A percentile compares a stretch with the other conserved stretches of the same genome.
These are phyloP conservation scores for Dendrolimus pini DNA, from an alignment of 2,888 invertebrate genomes.

Conservation along the genomic window DNA sequence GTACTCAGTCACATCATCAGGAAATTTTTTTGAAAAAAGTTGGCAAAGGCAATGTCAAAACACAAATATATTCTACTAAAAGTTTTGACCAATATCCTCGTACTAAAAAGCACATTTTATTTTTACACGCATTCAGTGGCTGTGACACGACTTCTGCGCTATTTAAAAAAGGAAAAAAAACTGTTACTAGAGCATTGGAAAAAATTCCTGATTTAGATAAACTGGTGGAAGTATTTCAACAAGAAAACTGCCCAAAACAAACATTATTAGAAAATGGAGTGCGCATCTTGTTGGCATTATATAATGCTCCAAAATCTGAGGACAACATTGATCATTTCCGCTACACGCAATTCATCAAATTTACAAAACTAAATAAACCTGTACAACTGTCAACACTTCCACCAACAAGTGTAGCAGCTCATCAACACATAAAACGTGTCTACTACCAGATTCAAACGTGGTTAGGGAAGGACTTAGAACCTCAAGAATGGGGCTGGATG, in stretches of 20 bases:
- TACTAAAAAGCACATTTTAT: slow-evolving; percentile 21
- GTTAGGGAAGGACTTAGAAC: slow-evolving; percentile 13
- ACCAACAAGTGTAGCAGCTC: slow-evolving; percentile 27
- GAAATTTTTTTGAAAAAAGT: slow-evolving; percentile 21
- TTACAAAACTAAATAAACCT: slow-evolving; percentile 14
- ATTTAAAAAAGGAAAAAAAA: too few relatives aligned
- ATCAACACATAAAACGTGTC: slow-evolving; percentile 22
- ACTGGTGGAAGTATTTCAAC: too few relatives aligned
- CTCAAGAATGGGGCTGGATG: slow-evolving; percentile 3
- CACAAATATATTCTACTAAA: slow-evolving; percentile 32
- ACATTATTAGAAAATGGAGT: slow-evolving; percentile 16
- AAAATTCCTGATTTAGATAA: not conserved
- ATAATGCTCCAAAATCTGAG: slow-evolving; percentile 26
- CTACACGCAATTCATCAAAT: too few relatives aligned
- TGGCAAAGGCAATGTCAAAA: slow-evolving; percentile 36
- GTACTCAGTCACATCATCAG: slow-evolving; percentile 4
- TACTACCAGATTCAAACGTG: slow-evolving; percentile 15
- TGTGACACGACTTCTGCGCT: not conserved
- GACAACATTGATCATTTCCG: slow-evolving; percentile 5
- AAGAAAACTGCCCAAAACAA: not conserved
- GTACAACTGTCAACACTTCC: slow-evolving; percentile 28
- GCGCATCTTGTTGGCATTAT: slow-evolving; percentile 22
- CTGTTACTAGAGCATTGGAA: not conserved
- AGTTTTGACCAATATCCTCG: slow-evolving; percentile 32
- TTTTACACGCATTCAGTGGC: slow-evolving; percentile 21